Base-by-base conservation (phyloP, 30 jellyfish, hydroid and myxozoan species). In the Morbakka virulenta region DNA sequence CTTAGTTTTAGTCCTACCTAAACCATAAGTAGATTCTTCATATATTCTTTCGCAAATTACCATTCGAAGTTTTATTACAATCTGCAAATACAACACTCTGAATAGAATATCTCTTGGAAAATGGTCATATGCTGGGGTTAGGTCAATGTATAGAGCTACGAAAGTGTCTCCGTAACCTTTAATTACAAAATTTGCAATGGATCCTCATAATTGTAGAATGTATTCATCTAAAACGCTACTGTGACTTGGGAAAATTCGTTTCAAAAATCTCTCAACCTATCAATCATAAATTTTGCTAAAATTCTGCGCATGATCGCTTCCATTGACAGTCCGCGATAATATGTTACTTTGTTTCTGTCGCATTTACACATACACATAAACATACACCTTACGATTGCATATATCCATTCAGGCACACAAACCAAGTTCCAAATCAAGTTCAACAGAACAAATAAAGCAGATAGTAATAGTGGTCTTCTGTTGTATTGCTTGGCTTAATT, bases 91-190 rank as follows among this genome's bases (percentile, higher is more conserved):
- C n/a, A n/a, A n/a, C n/a, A n/a, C n/a, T n/a, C n/a, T n/a, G n/a
- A n/a, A n/a, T n/a, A n/a, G n/a, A n/a, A n/a, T n/a, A n/a, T 61
- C 72, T 61, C 48, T 32, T 22, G 72, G 30, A 61, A 61, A 32
- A 23, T 61, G 72, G 28, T 61, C 72, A 61, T 0, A 61, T 61
- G 72, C 72, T 61, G 72, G 14, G 20, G 61, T 47, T n/a, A 47
- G 28, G 24, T 0, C 24, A 35, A 2, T 61, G 1, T 61, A 0
- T 22, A 1, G 35, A 22, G 72, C 72, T 61, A 61, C 72, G 24
- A 61, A 22, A 3, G 72, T 61, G 24, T 61, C 72, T 22, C 72
- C 50, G 28, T 3, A 61, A 32, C 25, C 28, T 61, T 61, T 35
- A 61, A 61, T 61, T 2, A 61, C 72, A 61, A 22, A 22, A 32